Evolutionary conservation across 2,113 vertebrate genomes (phyloP).

Genomic region (Phylloscopus whistleri): DNA sequence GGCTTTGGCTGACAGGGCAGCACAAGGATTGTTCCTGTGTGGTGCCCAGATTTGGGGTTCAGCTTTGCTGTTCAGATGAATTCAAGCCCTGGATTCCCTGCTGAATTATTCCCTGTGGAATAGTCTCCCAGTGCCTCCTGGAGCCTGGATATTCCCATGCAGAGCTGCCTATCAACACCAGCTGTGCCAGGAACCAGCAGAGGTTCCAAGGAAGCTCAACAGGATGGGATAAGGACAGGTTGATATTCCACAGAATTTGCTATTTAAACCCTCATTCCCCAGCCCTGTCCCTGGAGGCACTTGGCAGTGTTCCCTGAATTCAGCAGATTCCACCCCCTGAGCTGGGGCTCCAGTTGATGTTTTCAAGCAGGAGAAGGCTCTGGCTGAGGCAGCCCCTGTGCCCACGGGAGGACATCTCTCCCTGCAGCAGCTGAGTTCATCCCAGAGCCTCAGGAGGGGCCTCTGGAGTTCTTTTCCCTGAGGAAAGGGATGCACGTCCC

Average conservation of each 20-base stretch:
- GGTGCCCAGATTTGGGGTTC: not conserved
- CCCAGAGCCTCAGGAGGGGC: not conserved
- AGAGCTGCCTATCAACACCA: not conserved
- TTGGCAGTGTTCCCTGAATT: not conserved
- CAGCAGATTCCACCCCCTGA: not conserved
- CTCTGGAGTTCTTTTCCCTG: not conserved
- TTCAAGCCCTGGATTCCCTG: not conserved
- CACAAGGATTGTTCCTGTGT: not conserved
- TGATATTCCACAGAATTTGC: not conserved
- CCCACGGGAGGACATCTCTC: not conserved
- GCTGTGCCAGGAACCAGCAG: too few relatives aligned
- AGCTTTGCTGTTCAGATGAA: not conserved
- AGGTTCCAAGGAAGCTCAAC: not conserved
- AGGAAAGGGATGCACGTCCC: not conserved
- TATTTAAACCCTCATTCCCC: not conserved
- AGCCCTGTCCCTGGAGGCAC: not conserved
- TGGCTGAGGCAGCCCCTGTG: not conserved
- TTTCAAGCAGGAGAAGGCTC: not conserved
- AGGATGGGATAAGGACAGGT: not conserved
- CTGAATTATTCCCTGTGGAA: not conserved
- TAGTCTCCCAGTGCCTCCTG: rapidly evolving
- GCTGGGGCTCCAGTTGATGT: not conserved
- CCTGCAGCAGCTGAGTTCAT: not conserved
- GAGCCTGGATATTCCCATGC: rapidly evolving
- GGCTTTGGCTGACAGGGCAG: not conserved